These are phyloP conservation scores for Dicentrarchus labrax DNA, from an alignment of 2,113 vertebrate genomes.

Conservation along the genomic window DNA sequence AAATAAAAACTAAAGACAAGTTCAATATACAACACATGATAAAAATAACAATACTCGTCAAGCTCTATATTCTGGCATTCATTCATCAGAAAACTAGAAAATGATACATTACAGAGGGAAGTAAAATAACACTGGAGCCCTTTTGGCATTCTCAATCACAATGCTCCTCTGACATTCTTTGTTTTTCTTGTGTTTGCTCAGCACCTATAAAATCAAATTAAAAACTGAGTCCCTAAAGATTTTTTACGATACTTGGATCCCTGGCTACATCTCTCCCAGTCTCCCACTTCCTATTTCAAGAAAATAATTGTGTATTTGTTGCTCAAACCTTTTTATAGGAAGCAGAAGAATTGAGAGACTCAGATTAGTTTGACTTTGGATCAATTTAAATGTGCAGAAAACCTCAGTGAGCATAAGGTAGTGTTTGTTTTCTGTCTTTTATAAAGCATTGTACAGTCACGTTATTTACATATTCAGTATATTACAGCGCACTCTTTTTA, in stretches of 20 bases:
- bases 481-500: conserved; percentile 78
- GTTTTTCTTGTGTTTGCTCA: conserved; percentile 60
- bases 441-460: conserved; percentile 85
- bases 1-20: conserved; percentile 66
- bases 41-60: conserved; percentile 61
- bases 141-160: conserved; percentile 68
- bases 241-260: conserved; percentile 27
- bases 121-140: conserved; percentile 72
- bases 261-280: conserved; percentile 38
- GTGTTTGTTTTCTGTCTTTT: conserved; percentile 70
- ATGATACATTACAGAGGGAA: conserved; percentile 54
- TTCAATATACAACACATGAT: conserved; percentile 76
- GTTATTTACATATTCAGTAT: conserved; percentile 87
- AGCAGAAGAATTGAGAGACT: conserved; percentile 41
- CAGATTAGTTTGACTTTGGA: conserved; percentile 38
- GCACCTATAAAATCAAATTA: conserved; percentile 72
- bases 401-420: conserved; percentile 62
- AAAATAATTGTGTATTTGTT: conserved; percentile 13
- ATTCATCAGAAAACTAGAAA: conserved; percentile 72
- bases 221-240: conserved; percentile 43
- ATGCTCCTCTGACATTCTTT: conserved; percentile 67
- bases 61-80: conserved; percentile 74
- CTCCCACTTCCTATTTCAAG: conserved; percentile 12
- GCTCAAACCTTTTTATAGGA: conserved; percentile 12
- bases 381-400: conserved; percentile 62